Evolutionary conservation across 2,797 vertebrate genomes (phyloP), one percentile per base, ranked within the genome.

Genomic region (Buphagus erythrorhynchus): DNA sequence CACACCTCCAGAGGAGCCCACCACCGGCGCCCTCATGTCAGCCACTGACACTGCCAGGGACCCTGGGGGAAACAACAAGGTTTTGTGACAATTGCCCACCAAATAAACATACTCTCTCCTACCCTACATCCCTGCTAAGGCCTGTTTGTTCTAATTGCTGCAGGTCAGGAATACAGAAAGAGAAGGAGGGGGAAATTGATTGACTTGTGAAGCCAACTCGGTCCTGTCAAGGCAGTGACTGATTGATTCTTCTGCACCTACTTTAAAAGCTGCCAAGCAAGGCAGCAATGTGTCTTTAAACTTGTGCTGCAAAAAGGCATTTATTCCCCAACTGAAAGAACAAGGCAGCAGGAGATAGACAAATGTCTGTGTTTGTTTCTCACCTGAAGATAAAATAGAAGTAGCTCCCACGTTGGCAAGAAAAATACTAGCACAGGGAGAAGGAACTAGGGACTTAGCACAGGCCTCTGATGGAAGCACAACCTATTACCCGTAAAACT

Each of bases 1-100:
- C n/a, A 99, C 99, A 7, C 99, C 99, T 87, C 99, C 99, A 16
- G 99, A 99, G 40, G 99, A 99, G 33, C 99, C 99, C 42, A 99
- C 99, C 65, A 99, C 99, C 0, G 99, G 99, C 0, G 99, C 99
- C 0, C 99, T 99, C 99, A 99, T 99, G 93, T 99, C 99, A 21
- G 99, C 99, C 97, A 99, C 98, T 7, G 99, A 99, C 90, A 99
- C 99, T 0, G 99, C 99, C 97, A 99, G 96, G 71, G 99, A 99
- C 59, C 99, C 99, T 99, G 77, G 46, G 28, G 90, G 77, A 75
- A 94, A 94, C 58, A 95, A 85, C 38, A 84, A 55, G 18, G 19
- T 19, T 38, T 89, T 96, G 87, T 87, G 54, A 90, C 86, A 93
- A 63, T 1, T 67, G 54, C 24, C 43, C 71, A 54, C 48, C 80